Evolutionary conservation across 2,888 invertebrate genomes (phyloP), one percentile per base, ranked within the genome.

Genomic region (Empis livida): DNA sequence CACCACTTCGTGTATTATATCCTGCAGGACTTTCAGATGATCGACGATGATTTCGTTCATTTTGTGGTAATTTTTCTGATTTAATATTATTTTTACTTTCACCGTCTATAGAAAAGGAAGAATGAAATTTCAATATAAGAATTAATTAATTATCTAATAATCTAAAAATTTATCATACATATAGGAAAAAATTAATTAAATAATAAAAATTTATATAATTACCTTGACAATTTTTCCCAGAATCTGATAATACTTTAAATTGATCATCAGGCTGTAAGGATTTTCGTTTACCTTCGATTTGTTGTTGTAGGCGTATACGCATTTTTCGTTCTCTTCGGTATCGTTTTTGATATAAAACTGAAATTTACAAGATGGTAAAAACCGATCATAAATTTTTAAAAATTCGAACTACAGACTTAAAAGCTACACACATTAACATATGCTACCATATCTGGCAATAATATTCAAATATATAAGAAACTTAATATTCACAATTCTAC

Each of bases 331-430:
- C 93, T 61, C 88, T 85, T 74, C 91, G 84, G 72, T 91, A 77
- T 52, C 91, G 80, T 68, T 92, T 92, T 70, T 92, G 91, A 69
- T 87, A 89, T 65, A 86, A 74, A 53, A 84, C 93, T 93, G 79
- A 54, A 20, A 20, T 20, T 20, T 20, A 20, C 20, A 20, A 20
- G 4, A 20, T n/a, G n/a, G n/a, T n/a, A n/a, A n/a, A n/a, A n/a
- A n/a, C 3, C 20, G 5, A 20, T 20, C 20, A 20, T 20, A 20
- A 20, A 20, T 5, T 20, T 3, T 3, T 20, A 20, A 20, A n/a
- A n/a, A n/a, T n/a, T n/a, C 20, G 20, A 20, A 20, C 20, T 20
- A 3, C 20, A 20, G 20, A 20, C 20, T 5, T 20, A 20, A n/a
- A n/a, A n/a, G n/a, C n/a, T n/a, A 20, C 20, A 5, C 20, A 20